Percentiles rank a stretch among this genome's conserved stretches.
Conservation (phyloP, 2,888 invertebrate genomes). For the Gordius sp. region DNA sequence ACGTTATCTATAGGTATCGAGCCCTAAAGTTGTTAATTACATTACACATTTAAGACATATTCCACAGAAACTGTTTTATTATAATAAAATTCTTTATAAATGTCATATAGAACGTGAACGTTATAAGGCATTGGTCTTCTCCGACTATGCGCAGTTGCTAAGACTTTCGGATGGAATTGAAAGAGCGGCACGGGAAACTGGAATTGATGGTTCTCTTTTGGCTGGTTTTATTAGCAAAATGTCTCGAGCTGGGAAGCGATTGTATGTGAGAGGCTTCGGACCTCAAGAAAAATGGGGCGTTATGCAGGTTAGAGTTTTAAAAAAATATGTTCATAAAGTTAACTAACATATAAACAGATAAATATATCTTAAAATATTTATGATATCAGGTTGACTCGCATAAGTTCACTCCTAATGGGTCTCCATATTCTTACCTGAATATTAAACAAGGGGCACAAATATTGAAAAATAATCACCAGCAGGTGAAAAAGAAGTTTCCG, state of each 20-base stretch:
- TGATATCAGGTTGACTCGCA: not conserved
- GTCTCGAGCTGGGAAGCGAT: not conserved
- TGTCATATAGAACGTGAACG: not conserved
- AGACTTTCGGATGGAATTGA: not conserved
- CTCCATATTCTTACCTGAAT: not conserved
- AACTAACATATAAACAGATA: not conserved
- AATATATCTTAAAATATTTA: not conserved
- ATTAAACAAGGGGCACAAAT: constrained; percentile 13
- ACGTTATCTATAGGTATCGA: too few relatives aligned
- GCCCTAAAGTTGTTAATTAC: too few relatives aligned
- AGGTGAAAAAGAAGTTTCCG: not conserved
- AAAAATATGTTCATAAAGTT: not conserved
- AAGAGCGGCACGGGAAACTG: not conserved
- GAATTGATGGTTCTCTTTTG: not conserved
- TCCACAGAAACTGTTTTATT: too few relatives aligned
- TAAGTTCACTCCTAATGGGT: not conserved
- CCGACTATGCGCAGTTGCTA: not conserved
- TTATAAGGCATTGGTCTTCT: not conserved
- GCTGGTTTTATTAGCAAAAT: constrained; percentile 1
- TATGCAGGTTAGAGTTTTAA: not conserved
- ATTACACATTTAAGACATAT: too few relatives aligned
- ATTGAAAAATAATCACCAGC: not conserved
- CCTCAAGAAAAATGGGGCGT: constrained; percentile 1
- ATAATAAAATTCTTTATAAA: not conserved
- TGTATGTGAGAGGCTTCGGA: constrained; percentile 2